Evolutionary conservation across 2,113 vertebrate genomes (phyloP), one percentile per base, ranked within the genome.

Genomic region (Otus sunia): DNA sequence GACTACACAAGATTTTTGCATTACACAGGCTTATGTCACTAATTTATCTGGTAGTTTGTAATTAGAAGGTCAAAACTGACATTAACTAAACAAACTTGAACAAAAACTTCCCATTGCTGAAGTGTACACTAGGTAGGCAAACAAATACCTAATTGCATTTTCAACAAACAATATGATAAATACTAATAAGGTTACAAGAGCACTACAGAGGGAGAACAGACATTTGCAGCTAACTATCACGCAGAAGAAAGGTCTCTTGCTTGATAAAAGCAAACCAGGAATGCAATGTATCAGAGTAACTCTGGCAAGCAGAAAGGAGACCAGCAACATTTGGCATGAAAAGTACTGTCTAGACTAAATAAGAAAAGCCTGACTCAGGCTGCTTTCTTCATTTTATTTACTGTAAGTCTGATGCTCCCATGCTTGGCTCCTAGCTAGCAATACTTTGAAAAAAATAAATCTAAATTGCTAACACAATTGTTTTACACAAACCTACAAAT

Each of bases 311-410:
- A 92, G 85, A 96, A 96, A 67, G 66, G 15, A 75, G 56, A 94
- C 66, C 2, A n/a, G 95, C 69, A 71, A 68, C 3, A 0, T 55
- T 63, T 77, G 82, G 85, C 88, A 94, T 52, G 50, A 76, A 76
- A 97, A 94, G 49, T 37, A 88, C 78, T 76, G 79, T 95, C 93
- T 73, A 97, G 95, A 95, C 75, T 91, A 87, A 96, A 96, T 95
- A 96, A 97, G 86, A 80, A 85, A 91, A 90, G 86, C 52, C 72
- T 88, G 84, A 97, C 71, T 89, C 77, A 72, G 63, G 64, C 85
- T 96, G 77, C 88, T 96, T 94, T 76, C 94, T 97, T 93, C 68
- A 76, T 71, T 36, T 75, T 93, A 91, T 92, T 96, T 95, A 92
- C 74, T 93, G 5, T 56, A 95, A 93, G 92, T 88, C 92, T 91